Evolutionary conservation across 2,113 vertebrate genomes (phyloP), one percentile per base, ranked within the genome.

Genomic region (Rhea pennata): DNA sequence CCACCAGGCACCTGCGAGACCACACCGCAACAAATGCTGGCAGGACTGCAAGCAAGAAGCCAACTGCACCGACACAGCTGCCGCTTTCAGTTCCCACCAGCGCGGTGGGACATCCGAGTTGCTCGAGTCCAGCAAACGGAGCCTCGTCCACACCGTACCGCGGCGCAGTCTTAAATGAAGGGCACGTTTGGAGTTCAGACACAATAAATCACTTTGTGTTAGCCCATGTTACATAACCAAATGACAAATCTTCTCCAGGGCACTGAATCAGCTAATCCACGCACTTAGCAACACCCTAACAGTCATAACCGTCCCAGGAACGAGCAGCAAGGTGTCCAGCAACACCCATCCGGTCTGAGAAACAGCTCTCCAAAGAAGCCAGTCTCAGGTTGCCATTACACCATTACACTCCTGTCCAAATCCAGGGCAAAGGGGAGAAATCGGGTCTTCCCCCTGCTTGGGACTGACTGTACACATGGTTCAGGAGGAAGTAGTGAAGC

Each of bases 21-120:
- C 6, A 1, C 56, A 62, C 1, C 0, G 56, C 4, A 62, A 24
- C 26, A 12, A 3, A 1, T 0, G 69, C 46, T 64, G 29, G 54
- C 0, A 1, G 46, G 40, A 75, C 42, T 15, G 64, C 24, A 31
- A 6, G 56, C 5, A 9, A 27, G 58, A 53, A 31, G 46, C 0
- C 7, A 29, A 42, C 21, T 0, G 0, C 1, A 0, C 12, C 20
- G 44, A 2, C 21, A 27, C 8, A 27, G 44, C 33, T 76, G 40
- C 58, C 69, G 40, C 0, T n/a, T 8, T 24, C 2, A 11, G 65
- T 23, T 40, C 12, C 62, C 3, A 0, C 23, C 46, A 50, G 21
- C 16, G 36, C 5, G 1, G 51, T 9, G 8, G 40, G 73, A 48
- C 5, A 33, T 19, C 50, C 13, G 21, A 74, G 10, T n/a, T 42